phyloP scores from a whole-genome alignment of 2,797 vertebrate species.

The Limnodromus scolopaceus region DNA sequence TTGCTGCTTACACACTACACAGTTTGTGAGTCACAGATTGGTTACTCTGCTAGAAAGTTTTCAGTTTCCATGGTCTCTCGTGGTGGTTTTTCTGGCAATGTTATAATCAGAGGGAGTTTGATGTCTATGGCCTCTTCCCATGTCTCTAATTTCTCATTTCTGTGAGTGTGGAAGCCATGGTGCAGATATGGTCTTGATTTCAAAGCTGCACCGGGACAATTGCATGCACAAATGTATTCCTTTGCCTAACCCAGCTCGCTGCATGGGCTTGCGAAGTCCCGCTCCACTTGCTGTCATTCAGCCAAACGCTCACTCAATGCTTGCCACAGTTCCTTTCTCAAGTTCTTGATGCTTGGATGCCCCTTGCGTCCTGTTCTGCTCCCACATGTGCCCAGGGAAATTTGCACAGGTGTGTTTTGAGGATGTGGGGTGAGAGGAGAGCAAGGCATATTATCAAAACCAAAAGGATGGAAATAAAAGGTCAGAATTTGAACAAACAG shows the following conservation, averaged over 20 bases:
- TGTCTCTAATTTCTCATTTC: not conserved
- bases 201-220: not conserved
- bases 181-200: not conserved
- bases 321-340: not conserved
- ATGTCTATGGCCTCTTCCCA: fast-evolving
- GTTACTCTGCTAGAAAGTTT: not conserved
- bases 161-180: not conserved
- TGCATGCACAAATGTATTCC: not conserved
- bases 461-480: not conserved
- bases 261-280: not conserved
- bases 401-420: not conserved
- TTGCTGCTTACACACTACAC: not conserved
- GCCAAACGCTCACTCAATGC: not conserved
- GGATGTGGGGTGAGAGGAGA: not conserved
- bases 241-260: not conserved
- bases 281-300: not conserved
- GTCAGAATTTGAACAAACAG: not conserved
- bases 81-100: fast-evolving
- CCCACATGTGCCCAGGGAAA: not conserved
- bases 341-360: not conserved
- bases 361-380: not conserved
- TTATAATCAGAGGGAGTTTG: not conserved
- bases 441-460: not conserved
- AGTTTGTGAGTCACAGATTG: not conserved
- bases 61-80: not conserved